Percentiles rank a stretch among this genome's conserved stretches.
These are phyloP conservation scores for Pagetopsis macropterus DNA, from an alignment of 2,797 vertebrate species.

Conservation along the genomic window DNA sequence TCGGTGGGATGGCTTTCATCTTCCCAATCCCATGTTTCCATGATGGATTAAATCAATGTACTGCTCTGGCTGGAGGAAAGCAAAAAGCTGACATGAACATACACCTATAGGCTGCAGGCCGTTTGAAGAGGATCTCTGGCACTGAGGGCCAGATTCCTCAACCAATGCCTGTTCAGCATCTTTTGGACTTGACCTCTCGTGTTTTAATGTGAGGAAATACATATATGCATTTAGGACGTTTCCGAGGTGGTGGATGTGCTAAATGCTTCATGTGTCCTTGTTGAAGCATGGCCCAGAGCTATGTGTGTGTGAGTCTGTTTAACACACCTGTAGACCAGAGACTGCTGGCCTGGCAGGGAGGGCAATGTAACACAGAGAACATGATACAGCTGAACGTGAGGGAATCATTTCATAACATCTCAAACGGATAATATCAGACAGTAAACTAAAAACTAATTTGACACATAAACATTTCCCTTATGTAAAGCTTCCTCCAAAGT, in stretches of 20 bases:
- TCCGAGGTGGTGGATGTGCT: constrained; percentile 25
- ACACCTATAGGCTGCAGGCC: constrained; percentile 60
- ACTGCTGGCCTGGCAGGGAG: constrained; percentile 52
- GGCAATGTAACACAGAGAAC: constrained; percentile 46
- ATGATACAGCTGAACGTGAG: constrained; percentile 40
- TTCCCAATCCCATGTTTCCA: constrained; percentile 70
- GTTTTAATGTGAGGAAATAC: constrained; percentile 10
- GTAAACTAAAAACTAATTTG: no score
- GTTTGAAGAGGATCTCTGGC: constrained; percentile 51
- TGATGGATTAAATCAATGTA: constrained; percentile 76
- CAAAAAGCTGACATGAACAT: constrained; percentile 56
- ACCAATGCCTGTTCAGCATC: background rate
- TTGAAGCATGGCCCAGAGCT: constrained; percentile 51
- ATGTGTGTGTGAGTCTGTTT: constrained; percentile 56
- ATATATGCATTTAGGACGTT: constrained; percentile 8
- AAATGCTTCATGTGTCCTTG: constrained; percentile 26
- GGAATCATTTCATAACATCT: background rate
- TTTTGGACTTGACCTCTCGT: constrained; percentile 10
- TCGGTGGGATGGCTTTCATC: constrained; percentile 74
- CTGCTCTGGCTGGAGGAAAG: constrained; percentile 59
- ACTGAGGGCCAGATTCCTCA: constrained; percentile 36
- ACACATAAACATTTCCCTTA: no score
- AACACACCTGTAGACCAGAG: constrained; percentile 50
- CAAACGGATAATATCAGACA: no score
- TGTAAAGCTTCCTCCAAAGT: no score